phyloP scores from a whole-genome alignment of 2,113 vertebrate species.

The Oncorhynchus kisutch region DNA sequence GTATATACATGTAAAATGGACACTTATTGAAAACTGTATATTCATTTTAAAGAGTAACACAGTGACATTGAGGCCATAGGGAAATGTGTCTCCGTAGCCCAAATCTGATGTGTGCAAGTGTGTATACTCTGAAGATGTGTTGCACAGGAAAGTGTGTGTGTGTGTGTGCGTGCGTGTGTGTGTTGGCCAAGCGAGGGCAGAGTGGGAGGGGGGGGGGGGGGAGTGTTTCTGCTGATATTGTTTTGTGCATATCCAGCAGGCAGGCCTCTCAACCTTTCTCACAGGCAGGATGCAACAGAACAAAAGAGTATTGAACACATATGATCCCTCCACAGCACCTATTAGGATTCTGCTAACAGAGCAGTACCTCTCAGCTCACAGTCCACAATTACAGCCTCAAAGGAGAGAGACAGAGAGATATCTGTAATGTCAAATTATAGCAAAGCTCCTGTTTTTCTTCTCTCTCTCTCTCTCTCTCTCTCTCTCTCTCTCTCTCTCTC shows the following conservation, averaged over 20 bases:
- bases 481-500: neutral
- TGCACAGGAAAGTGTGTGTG: neutral
- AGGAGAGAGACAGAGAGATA: slow-evolving; percentile 26
- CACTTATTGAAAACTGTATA: too few species aligned
- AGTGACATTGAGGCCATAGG: too few species aligned
- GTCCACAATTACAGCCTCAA: slow-evolving; percentile 49
- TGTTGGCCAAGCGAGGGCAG: neutral
- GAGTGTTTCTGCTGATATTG: slow-evolving; percentile 18
- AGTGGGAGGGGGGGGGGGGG: too few species aligned
- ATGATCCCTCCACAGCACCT: slow-evolving; percentile 55
- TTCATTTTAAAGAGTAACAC: too few species aligned
- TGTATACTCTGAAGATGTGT: neutral
- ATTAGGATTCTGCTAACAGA: slow-evolving; percentile 63
- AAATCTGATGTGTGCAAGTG: neutral
- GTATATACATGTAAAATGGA: too few species aligned
- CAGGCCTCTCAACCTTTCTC: slow-evolving; percentile 64
- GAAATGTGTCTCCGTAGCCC: too few species aligned
- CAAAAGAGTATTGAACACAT: slow-evolving; percentile 58
- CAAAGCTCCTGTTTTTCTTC: slow-evolving; percentile 1
- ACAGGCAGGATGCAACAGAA: slow-evolving; percentile 53
- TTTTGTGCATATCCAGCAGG: slow-evolving; percentile 48
- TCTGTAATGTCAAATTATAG: slow-evolving; percentile 49
- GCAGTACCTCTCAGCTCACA: slow-evolving; percentile 45
- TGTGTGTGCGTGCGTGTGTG: neutral
- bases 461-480: neutral